Evolutionary conservation across 2,797 vertebrate genomes (phyloP).

Genomic region (Lates japonicus): DNA sequence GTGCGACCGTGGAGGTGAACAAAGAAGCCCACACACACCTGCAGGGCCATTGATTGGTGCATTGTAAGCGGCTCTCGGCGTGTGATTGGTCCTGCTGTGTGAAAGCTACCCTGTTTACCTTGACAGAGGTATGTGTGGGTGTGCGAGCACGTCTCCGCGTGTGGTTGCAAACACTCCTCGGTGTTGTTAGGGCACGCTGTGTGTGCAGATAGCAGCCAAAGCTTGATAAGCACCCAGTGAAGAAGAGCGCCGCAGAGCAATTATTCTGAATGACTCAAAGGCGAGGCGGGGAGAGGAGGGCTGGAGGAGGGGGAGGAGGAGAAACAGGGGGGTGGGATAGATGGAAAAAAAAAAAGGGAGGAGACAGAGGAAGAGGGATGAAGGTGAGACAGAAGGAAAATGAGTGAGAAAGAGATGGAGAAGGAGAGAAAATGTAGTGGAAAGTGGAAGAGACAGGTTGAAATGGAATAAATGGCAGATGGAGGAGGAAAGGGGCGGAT

Average conservation of each 20-base stretch:
- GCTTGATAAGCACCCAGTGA: constrained; percentile 52
- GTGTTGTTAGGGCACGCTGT: constrained; percentile 25
- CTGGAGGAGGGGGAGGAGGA: neutral
- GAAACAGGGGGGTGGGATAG: neutral
- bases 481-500: neutral
- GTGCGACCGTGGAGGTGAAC: neutral
- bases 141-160: neutral
- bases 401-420: neutral
- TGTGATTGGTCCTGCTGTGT: constrained; percentile 34
- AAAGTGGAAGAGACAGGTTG: constrained; percentile 25
- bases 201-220: constrained; percentile 44
- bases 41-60: constrained; percentile 34
- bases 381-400: constrained; percentile 5
- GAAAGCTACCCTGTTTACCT: constrained; percentile 6
- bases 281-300: constrained; percentile 28
- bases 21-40: constrained; percentile 19
- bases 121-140: neutral
- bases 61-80: constrained; percentile 1
- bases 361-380: neutral
- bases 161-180: constrained; percentile 20
- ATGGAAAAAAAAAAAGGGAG: neutral
- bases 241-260: constrained; percentile 49
- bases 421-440: neutral
- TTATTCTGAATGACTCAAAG: constrained; percentile 62
- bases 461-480: constrained; percentile 3